These are phyloP conservation scores for Corythornis leucogaster DNA, from an alignment of 2,797 vertebrate genomes.

Conservation along the genomic window DNA sequence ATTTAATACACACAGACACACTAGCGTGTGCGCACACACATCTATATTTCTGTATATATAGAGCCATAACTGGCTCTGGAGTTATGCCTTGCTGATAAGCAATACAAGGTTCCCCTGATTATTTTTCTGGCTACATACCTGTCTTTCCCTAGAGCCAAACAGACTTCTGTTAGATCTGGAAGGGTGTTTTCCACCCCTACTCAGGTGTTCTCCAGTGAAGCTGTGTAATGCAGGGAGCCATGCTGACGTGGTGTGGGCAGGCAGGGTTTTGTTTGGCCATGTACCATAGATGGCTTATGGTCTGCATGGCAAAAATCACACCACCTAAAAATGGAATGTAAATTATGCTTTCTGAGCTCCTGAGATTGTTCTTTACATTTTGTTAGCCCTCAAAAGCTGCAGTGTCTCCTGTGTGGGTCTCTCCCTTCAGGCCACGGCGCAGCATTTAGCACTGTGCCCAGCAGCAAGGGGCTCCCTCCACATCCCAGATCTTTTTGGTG, in stretches of 20 bases:
- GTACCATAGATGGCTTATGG: not conserved
- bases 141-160: not conserved
- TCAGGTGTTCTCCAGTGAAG: not conserved
- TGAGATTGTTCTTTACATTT: not conserved
- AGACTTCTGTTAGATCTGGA: not conserved
- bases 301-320: accelerated
- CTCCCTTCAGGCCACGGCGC: accelerated
- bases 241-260: not conserved
- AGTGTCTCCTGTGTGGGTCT: not conserved
- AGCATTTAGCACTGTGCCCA: accelerated
- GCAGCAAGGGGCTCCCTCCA: not conserved
- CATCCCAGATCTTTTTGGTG: not conserved
- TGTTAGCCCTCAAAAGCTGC: not conserved
- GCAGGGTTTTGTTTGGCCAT: accelerated
- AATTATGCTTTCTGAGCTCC: not conserved
- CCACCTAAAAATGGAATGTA: not conserved
- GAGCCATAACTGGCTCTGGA: not conserved
- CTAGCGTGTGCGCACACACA: accelerated
- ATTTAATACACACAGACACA: slow-evolving; percentile 30
- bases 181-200: not conserved
- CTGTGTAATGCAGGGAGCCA: accelerated
- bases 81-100: not conserved
- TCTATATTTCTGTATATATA: not conserved
- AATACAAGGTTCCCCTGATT: not conserved
- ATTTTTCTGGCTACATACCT: not conserved